Evolutionary conservation across 2,113 vertebrate species (phyloP).

Genomic region (Sakesphorus luctuosus): DNA sequence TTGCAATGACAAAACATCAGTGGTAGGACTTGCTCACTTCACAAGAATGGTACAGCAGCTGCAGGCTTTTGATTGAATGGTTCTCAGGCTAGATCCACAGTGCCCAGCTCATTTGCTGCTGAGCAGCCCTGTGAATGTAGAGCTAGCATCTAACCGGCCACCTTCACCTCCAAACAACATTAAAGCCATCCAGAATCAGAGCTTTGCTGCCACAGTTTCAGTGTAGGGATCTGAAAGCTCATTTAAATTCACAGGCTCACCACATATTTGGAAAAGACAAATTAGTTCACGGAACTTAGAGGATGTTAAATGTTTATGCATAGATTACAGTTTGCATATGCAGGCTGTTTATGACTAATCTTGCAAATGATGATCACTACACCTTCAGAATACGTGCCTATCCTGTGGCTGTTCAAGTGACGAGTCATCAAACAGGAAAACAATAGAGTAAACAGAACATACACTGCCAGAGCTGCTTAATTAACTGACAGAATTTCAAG

Average conservation of each 20-base stretch:
- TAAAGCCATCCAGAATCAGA: not conserved
- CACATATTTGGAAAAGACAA: not conserved
- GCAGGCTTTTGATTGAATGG: not conserved
- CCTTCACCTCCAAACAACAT: not conserved
- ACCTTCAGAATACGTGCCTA: not conserved
- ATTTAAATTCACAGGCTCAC: not conserved
- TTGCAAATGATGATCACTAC: not conserved
- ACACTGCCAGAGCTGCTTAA: not conserved
- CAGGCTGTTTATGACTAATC: constrained; percentile 13
- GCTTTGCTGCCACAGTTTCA: not conserved
- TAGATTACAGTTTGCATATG: constrained; percentile 11
- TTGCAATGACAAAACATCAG: not conserved
- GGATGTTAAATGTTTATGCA: constrained; percentile 3
- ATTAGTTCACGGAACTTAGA: not conserved
- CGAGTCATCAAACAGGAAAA: not conserved
- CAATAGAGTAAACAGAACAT: not conserved
- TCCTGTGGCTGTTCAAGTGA: not conserved
- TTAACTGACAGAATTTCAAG: not conserved
- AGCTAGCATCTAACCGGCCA: not conserved
- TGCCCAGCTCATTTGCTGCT: not conserved
- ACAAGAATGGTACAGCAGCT: not conserved
- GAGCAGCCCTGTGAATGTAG: not conserved
- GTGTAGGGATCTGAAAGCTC: not conserved
- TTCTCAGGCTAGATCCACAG: not conserved
- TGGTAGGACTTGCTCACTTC: rapidly evolving